Evolutionary conservation across 1,140 invertebrate genomes (phyloP), one percentile per base, ranked within the genome.

Genomic region (Tachypleus tridentatus): DNA sequence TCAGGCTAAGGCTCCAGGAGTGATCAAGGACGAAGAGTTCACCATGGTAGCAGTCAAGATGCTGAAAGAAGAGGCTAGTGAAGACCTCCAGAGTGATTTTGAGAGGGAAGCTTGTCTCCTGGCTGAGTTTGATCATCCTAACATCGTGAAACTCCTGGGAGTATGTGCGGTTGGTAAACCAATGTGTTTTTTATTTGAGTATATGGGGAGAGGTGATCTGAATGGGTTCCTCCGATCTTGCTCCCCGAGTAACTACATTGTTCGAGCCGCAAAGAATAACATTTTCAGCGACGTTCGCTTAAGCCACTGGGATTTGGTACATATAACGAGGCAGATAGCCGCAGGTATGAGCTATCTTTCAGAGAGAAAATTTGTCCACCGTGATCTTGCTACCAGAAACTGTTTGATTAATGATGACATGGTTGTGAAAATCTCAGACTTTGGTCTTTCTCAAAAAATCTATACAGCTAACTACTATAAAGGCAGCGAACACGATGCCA

Each of bases 11-110:
- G 92, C 91, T 3, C 91, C 92, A 3, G 88, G 87, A 4, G 76
- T 96, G 3, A 80, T 91, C 0, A 81, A 87, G 60, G 86, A 86
- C 10, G 88, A 95, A 79, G 91, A 93, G 70, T 91, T 93, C 67
- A 91, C 91, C 2, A 80, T 96, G 72, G 91, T 97, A 29, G 95
- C 93, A 47, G 93, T 98, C 0, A 98, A 98, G 81, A 97, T 97
- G 88, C 78, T 98, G 0, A 97, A 97, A 77, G 93, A 97, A 73
- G 93, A 97, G 79, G 93, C 93, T 5, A 89, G 90, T 6, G 90
- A 93, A 70, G 93, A 97, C 75, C 81, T 97, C 67, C 85, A 93
- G 73, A 82, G 86, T 52, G 93, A 98, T 77, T 98, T 98, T 80
- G 92, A 95, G 76, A 82, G 91, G 61, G 93, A 96, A 78, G 93